Evolutionary conservation across 2,113 vertebrate genomes (phyloP).

Genomic region (Elgaria multicarinata): DNA sequence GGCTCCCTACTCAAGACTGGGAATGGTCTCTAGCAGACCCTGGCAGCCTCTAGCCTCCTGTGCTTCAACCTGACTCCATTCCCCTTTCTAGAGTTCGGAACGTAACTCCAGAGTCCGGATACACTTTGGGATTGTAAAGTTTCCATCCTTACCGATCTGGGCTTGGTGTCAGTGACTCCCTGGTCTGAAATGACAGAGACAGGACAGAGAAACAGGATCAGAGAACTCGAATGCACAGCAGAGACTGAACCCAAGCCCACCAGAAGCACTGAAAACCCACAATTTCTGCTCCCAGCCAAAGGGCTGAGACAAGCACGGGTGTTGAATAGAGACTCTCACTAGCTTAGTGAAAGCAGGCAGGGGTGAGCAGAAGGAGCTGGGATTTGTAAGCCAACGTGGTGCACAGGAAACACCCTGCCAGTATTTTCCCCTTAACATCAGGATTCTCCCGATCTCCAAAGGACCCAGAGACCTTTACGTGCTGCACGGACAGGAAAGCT

Average conservation of each 20-base stretch:
- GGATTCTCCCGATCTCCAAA: not conserved
- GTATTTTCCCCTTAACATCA: not conserved
- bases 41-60: not conserved
- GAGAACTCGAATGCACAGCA: not conserved
- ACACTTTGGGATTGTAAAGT: not conserved
- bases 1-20: not conserved
- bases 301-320: not conserved
- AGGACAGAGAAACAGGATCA: slow-evolving; percentile 29
- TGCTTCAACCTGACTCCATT: not conserved
- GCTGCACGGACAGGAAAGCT: not conserved
- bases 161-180: slow-evolving; percentile 24
- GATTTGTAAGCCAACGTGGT: not conserved
- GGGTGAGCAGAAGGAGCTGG: not conserved
- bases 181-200: slow-evolving; percentile 40
- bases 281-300: not conserved
- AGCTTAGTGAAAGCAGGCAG: not conserved
- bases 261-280: not conserved
- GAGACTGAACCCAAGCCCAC: not conserved
- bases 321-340: not conserved
- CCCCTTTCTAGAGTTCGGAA: not conserved
- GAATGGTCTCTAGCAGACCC: not conserved
- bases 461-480: not conserved
- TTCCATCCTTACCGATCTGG: slow-evolving; percentile 27
- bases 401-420: not conserved
- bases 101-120: not conserved